Base-by-base conservation (phyloP, 2,113 vertebrate genomes). In the Rhinogobius similis region DNA sequence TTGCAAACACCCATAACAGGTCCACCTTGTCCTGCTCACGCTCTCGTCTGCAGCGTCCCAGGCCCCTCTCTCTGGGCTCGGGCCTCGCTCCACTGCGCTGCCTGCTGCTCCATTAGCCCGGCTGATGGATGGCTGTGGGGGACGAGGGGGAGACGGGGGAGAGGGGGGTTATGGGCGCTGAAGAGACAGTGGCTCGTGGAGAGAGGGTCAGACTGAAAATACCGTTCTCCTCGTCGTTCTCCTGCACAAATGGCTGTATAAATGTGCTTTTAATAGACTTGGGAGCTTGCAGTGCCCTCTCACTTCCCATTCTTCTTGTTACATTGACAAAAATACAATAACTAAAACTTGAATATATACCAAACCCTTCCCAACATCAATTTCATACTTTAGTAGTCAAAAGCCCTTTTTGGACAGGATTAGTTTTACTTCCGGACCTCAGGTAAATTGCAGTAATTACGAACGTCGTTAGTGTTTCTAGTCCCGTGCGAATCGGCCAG, bases 91-190 rank as follows among this genome's bases (percentile, higher is more conserved):
- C 59, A 67, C 65, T 85, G 79, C 70, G 23, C 65, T 75, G 65
- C 62, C 70, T 67, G 65, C 67, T 56, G 82, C 27, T 80, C 82
- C 76, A 88, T 90, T 87, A 87, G 80, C 77, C 62, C 16, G 69
- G 55, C 71, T 90, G 85, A 90, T 85, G 77, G 85, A 90, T 86
- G 87, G 74, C 78, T 68, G 73, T 10, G 46, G 55, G 76, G 84
- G 75, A 82, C 72, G 76, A 71, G 58, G 75, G n/a, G 50, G 50
- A 10, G 52, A 5, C 5, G 23, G 21, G 10, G 52, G 9, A n/a
- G 12, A 73, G 81, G 81, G 69, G 71, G 73, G 70, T 71, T 76
- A 75, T 70, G 78, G 78, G 81, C 61, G 56, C 63, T 48, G 26
- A 0, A 44, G 63, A 68, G 72, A 62, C 48, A 62, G 2, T 44